Base-by-base conservation (phyloP, 2,888 invertebrate species). In the Steinernema hermaphroditum region DNA sequence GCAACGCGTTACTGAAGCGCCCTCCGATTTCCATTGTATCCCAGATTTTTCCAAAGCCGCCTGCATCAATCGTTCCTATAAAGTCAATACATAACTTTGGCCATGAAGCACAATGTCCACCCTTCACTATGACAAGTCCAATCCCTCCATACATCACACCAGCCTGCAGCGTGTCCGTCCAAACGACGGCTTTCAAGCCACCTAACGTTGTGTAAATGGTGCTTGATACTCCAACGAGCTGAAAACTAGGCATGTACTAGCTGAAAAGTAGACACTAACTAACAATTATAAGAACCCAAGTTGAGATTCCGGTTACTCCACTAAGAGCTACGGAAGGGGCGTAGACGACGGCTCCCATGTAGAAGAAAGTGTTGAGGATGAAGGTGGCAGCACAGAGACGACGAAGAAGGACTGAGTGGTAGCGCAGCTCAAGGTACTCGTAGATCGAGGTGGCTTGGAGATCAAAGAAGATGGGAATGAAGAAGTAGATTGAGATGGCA, bases 381-480 rank as follows among this genome's bases (percentile, higher is more conserved):
- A 71, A 71, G 29, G 57, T 49, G n/a, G 54, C 43, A 4, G 57
- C 71, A 16, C 49, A 29, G 12, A 72, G 27, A 22, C 44, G 41
- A 1, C 75, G 49, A 1, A 70, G 49, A 19, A 50, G 49, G 12
- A 34, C 34, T 16, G 46, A 70, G 50, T 70, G 70, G 24, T 49
- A 70, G 32, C 70, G 70, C 19, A 49, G 46, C 16, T 70, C 70
- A 27, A 70, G 34, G 70, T 70, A 70, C 34, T 70, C 50, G 34
- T 70, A 70, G 70, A 70, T 70, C 32, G 34, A 37, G 16, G 70
- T 70, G n/a, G 70, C 50, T 29, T 50, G 32, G 2, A 70, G 44
- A n/a, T 70, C 46, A 29, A 46, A 70, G 70, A 70, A 70, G 22
- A 70, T 70, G 19, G 70, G 70, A 32, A 70, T 34, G 37, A 70